Percentiles rank a stretch among this genome's conserved stretches.
Evolutionary conservation across 2,797 vertebrate genomes (phyloP).

Genomic region (Sphaeramia orbicularis): DNA sequence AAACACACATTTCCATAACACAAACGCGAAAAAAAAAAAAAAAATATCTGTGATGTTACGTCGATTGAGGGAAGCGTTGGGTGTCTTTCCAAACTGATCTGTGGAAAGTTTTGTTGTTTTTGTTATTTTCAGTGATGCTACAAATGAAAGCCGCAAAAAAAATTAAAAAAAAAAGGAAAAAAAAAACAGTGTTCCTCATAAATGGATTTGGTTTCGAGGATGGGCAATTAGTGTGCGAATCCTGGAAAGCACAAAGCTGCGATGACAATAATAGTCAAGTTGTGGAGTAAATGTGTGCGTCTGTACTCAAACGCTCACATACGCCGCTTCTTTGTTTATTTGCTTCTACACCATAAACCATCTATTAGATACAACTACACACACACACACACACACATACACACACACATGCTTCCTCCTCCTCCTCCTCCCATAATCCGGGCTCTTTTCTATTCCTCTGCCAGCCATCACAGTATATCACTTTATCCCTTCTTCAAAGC

Average conservation of each 20-base stretch:
- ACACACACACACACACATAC: neutral
- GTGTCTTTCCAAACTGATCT: constrained; percentile 25
- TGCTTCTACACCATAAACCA: too few relatives aligned
- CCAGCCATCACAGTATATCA: constrained; percentile 64
- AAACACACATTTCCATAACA: constrained; percentile 22
- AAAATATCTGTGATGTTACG: constrained; percentile 18
- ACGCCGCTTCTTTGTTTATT: too few relatives aligned
- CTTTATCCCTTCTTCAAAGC: constrained; percentile 70
- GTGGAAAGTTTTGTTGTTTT: constrained; percentile 2
- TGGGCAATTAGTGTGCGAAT: constrained; percentile 42
- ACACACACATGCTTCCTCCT: too few relatives aligned
- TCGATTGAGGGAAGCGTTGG: neutral
- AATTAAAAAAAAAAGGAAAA: too few relatives aligned
- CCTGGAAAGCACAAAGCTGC: neutral
- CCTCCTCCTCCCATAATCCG: constrained; percentile 44
- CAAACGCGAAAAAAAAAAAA: constrained; percentile 14
- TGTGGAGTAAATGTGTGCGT: constrained; percentile 16
- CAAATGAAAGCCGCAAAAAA: constrained; percentile 10
- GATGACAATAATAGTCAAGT: constrained; percentile 14
- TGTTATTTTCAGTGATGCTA: constrained; percentile 3
- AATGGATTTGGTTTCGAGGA: constrained; percentile 10
- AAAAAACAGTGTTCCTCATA: neutral
- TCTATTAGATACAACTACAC: constrained; percentile 28
- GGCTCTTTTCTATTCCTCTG: constrained; percentile 55
- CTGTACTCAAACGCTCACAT: neutral